Evolutionary conservation across 2,113 vertebrate species (phyloP).

Genomic region (Antennarius striatus): DNA sequence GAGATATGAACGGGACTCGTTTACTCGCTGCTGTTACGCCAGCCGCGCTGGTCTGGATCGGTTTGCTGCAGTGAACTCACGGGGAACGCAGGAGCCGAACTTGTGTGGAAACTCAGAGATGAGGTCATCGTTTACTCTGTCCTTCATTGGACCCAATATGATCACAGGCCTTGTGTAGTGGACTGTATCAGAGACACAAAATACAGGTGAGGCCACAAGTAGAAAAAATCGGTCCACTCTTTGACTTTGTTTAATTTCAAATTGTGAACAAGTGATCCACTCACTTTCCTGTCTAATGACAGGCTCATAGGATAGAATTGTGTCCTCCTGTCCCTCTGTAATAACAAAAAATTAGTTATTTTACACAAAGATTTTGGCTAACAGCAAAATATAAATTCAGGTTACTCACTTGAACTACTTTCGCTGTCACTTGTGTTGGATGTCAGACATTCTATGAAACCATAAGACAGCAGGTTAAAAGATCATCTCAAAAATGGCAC

Average conservation of each 20-base stretch:
- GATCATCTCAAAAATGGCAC: background rate
- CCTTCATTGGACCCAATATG: slow-evolving; percentile 96
- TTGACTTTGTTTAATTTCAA: background rate
- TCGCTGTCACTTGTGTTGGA: slow-evolving; percentile 99
- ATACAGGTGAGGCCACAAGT: background rate
- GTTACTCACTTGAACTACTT: slow-evolving; percentile 99
- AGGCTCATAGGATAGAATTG: slow-evolving; percentile 96
- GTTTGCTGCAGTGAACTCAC: slow-evolving; percentile 79
- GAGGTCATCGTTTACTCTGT: slow-evolving; percentile 96
- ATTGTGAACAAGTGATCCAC: slow-evolving; percentile 54
- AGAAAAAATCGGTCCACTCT: background rate
- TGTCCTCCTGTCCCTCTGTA: slow-evolving; percentile 97
- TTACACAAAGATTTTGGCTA: background rate
- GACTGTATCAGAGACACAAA: slow-evolving; percentile 74
- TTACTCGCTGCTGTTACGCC: background rate
- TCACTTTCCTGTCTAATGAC: slow-evolving; percentile 99
- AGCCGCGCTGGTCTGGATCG: background rate
- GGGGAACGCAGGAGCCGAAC: slow-evolving; percentile 98
- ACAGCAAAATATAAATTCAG: slow-evolving; percentile 32
- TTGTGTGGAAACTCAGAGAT: slow-evolving; percentile 99
- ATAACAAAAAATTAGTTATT: slow-evolving; percentile 17
- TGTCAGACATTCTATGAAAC: slow-evolving; percentile 93
- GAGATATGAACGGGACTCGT: background rate
- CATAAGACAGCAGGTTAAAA: slow-evolving; percentile 41
- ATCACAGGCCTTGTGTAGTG: slow-evolving; percentile 98